Evolutionary conservation across 2,888 invertebrate genomes (phyloP).

Genomic region (Parthenolecanium corni): DNA sequence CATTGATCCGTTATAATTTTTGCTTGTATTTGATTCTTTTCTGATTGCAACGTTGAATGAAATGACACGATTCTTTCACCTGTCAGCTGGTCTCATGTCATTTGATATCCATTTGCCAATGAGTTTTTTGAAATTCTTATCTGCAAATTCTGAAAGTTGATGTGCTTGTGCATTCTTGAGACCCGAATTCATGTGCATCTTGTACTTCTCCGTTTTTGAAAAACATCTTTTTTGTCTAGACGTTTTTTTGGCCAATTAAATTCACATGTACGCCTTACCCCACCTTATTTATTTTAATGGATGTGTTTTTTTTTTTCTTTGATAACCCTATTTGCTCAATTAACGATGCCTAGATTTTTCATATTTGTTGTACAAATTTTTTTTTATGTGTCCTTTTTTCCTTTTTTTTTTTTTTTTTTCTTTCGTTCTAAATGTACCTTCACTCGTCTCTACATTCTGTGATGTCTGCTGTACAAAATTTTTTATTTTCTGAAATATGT

Average conservation of each 20-base stretch:
- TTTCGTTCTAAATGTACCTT: background rate
- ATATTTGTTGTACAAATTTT: slow-evolving; percentile 22
- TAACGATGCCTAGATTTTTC: slow-evolving; percentile 21
- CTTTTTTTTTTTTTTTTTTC: too few relatives aligned
- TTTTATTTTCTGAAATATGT: too few relatives aligned
- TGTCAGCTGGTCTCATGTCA: too few relatives aligned
- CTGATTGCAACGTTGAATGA: too few relatives aligned
- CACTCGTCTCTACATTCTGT: background rate
- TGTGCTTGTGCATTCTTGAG: too few relatives aligned
- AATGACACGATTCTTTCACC: too few relatives aligned
- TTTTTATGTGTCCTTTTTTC: background rate
- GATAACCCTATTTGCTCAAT: slow-evolving; percentile 22
- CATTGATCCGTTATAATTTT: too few relatives aligned
- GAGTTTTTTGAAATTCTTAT: too few relatives aligned
- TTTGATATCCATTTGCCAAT: too few relatives aligned
- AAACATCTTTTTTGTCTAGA: background rate
- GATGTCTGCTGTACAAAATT: background rate
- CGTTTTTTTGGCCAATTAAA: background rate
- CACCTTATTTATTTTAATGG: slow-evolving; percentile 4
- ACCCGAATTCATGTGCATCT: background rate
- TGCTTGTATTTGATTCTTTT: too few relatives aligned
- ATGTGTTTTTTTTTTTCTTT: too few relatives aligned
- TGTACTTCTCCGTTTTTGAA: background rate
- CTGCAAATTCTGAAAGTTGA: too few relatives aligned
- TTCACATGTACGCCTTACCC: background rate